Evolutionary conservation across 1,140 invertebrate species (phyloP).

Genomic region (Bombus affinis): DNA sequence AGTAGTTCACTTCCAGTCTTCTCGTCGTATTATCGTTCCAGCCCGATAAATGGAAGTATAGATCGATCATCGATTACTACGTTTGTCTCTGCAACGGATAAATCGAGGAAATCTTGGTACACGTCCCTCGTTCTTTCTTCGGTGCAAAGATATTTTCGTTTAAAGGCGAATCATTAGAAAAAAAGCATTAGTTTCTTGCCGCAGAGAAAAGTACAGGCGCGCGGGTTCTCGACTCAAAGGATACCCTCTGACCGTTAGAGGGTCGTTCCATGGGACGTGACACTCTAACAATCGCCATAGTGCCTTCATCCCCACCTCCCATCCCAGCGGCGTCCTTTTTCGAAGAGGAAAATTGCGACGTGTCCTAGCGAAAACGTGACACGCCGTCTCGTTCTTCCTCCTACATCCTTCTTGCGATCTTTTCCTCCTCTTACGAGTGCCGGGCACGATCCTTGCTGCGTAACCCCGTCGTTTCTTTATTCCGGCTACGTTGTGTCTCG

Average conservation of each 20-base stretch:
- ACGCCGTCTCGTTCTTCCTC: slow-evolving; percentile 5
- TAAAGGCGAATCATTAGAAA: slow-evolving; percentile 26
- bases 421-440: slow-evolving; percentile 18
- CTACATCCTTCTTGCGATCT: neutral
- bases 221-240: slow-evolving; percentile 26
- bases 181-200: neutral
- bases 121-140: neutral
- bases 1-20: neutral
- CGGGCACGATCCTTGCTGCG: slow-evolving; percentile 44
- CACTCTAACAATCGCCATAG: slow-evolving; percentile 57
- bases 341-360: slow-evolving; percentile 68
- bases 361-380: slow-evolving; percentile 61
- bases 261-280: slow-evolving; percentile 59
- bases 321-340: slow-evolving; percentile 47
- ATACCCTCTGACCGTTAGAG: slow-evolving; percentile 55
- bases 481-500: slow-evolving; percentile 37
- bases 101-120: neutral
- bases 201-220: neutral
- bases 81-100: neutral
- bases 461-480: slow-evolving; percentile 42
- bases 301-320: neutral
- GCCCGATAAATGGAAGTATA: neutral
- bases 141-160: neutral
- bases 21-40: neutral
- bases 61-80: neutral